A percentile compares a stretch with the other conserved stretches of the same genome.
Evolutionary conservation across 2,113 vertebrate species (phyloP).

Genomic region (Thalassoma bifasciatum): DNA sequence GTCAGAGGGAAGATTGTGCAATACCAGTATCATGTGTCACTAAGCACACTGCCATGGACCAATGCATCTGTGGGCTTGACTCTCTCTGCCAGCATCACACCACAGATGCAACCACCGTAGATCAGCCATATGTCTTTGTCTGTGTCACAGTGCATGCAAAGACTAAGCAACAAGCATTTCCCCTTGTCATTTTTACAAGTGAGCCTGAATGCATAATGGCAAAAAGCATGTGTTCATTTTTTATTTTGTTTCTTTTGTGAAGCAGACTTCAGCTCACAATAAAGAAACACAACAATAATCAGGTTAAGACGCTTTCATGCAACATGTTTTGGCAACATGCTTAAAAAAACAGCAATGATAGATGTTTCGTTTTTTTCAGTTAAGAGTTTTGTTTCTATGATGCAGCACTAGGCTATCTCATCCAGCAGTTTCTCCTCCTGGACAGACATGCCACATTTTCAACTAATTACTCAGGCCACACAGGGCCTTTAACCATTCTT

Average conservation of each 20-base stretch:
- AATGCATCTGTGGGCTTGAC: conserved; percentile 52
- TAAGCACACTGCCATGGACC: conserved; percentile 59
- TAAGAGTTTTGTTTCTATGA: conserved; percentile 4
- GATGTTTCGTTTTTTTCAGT: conserved; percentile 29
- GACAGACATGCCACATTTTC: conserved; percentile 63
- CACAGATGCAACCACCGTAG: conserved; percentile 36
- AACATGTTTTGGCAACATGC: neutral
- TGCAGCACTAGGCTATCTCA: conserved; percentile 43
- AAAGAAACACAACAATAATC: neutral
- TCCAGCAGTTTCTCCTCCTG: conserved; percentile 46
- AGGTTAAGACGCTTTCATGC: too few species aligned
- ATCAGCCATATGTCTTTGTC: conserved; percentile 54
- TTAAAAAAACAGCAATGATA: conserved; percentile 21
- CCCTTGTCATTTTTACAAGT: conserved; percentile 3
- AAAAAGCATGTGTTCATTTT: neutral
- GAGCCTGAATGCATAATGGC: neutral
- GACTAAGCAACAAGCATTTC: conserved; percentile 32
- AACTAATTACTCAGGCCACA: conserved; percentile 74
- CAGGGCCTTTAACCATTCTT: conserved; percentile 62
- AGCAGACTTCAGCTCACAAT: conserved; percentile 1
- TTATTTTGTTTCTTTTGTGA: neutral
- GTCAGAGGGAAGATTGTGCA: conserved; percentile 59
- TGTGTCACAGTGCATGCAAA: conserved; percentile 32
- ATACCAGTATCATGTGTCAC: conserved; percentile 64
- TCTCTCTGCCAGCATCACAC: conserved; percentile 37